Evolutionary conservation across 2,113 vertebrate genomes (phyloP).

Genomic region (Lutjanus erythropterus): DNA sequence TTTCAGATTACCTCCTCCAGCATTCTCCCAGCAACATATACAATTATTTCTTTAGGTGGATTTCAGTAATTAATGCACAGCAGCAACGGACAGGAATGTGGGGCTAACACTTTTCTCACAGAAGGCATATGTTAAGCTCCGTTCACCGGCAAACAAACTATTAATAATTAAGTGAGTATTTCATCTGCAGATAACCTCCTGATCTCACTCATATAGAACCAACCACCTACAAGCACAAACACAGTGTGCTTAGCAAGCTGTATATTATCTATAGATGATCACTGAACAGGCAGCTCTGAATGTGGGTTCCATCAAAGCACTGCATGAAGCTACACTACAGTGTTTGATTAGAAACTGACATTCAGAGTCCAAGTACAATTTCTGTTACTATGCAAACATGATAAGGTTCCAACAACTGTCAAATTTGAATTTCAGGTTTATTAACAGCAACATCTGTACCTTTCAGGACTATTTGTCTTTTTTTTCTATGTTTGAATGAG

Average conservation of each 20-base stretch:
- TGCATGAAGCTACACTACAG: background rate
- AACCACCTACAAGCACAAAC: background rate
- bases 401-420: no score
- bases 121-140: background rate
- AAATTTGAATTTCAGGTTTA: background rate
- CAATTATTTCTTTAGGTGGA: background rate
- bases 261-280: background rate
- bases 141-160: background rate
- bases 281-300: background rate
- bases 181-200: slow-evolving; percentile 29
- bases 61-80: slow-evolving; percentile 1
- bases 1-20: background rate
- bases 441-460: background rate
- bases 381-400: background rate
- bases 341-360: background rate
- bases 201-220: background rate
- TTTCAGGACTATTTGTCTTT: background rate
- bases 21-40: background rate
- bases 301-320: background rate
- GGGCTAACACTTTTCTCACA: background rate
- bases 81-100: background rate
- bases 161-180: slow-evolving; percentile 14
- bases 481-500: background rate
- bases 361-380: background rate
- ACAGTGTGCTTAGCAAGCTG: slow-evolving; percentile 4